phyloP scores from a whole-genome alignment of 2,797 vertebrate species.

The Schizopygopsis pylzovi region DNA sequence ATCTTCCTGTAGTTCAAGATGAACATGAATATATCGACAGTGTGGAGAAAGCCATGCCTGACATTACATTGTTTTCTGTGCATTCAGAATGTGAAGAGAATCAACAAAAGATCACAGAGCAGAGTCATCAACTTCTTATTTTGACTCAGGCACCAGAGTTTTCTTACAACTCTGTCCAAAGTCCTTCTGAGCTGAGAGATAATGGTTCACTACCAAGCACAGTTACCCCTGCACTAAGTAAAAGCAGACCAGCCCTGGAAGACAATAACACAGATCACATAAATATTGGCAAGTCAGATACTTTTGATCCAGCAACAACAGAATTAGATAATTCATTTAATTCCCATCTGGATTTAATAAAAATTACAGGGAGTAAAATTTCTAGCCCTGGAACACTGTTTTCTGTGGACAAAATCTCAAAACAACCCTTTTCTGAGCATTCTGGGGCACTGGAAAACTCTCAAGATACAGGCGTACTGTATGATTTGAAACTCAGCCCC shows the following conservation, averaged over 20 bases:
- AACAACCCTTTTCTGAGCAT: conserved; percentile 61
- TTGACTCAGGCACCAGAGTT: conserved; percentile 62
- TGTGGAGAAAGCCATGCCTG: conserved; percentile 70
- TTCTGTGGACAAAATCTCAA: conserved; percentile 46
- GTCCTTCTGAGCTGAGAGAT: conserved; percentile 56
- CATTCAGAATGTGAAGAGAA: conserved; percentile 69
- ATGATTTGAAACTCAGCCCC: conserved; percentile 77
- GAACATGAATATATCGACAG: conserved; percentile 67
- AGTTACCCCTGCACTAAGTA: conserved; percentile 58
- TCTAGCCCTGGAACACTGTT: conserved; percentile 63
- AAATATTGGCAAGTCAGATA: conserved; percentile 57
- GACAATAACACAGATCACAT: conserved; percentile 58
- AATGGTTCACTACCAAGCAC: conserved; percentile 52
- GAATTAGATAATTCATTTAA: conserved; percentile 68
- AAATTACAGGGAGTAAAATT: conserved; percentile 67
- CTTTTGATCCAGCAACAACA: conserved; percentile 53
- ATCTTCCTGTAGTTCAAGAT: conserved; percentile 62
- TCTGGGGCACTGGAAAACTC: conserved; percentile 56
- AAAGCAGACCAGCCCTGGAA: conserved; percentile 59
- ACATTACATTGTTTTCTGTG: conserved; percentile 73
- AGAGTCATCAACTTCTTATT: conserved; percentile 59
- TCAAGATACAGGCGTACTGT: conserved; percentile 66
- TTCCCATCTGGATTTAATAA: conserved; percentile 65
- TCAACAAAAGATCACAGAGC: conserved; percentile 62
- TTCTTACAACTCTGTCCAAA: conserved; percentile 59